phyloP scores from a whole-genome alignment of 2,797 vertebrate species.

The Coluber constrictor region DNA sequence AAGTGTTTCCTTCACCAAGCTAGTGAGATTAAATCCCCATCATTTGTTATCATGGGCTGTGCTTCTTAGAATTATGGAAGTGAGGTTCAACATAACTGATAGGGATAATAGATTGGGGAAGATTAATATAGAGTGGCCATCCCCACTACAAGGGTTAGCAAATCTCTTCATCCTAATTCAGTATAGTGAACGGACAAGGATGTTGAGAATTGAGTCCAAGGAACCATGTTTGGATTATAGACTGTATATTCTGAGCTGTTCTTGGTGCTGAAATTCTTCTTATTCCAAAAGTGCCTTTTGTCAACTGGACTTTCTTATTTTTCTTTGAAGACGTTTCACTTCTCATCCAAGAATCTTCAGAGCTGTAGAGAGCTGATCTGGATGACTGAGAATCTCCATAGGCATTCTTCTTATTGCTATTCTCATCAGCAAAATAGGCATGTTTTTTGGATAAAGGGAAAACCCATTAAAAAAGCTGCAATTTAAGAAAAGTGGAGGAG shows the following conservation, averaged over 20 bases:
- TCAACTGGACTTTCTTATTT: too few relatives aligned
- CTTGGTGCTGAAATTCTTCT: neutral
- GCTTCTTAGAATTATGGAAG: neutral
- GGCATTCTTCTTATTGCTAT: rapidly evolving
- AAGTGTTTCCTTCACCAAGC: neutral
- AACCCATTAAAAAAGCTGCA: neutral
- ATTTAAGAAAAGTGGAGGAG: too few relatives aligned
- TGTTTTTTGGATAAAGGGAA: neutral
- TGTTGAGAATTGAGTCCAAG: neutral
- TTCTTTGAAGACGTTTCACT: too few relatives aligned
- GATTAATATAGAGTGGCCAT: neutral
- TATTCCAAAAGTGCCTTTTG: too few relatives aligned
- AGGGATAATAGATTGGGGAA: neutral
- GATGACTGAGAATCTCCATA: too few relatives aligned
- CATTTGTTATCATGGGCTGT: neutral
- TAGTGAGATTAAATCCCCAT: neutral
- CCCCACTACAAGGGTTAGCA: neutral
- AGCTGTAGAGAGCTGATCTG: too few relatives aligned
- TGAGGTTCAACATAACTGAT: neutral
- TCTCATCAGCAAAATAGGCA: neutral
- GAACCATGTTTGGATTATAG: neutral
- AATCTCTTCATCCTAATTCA: too few relatives aligned
- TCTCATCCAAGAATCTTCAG: too few relatives aligned
- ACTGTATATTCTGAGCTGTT: neutral
- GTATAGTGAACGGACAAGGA: neutral